Conservation (phyloP, 1,140 invertebrate species). For the Eurosta solidaginis region DNA sequence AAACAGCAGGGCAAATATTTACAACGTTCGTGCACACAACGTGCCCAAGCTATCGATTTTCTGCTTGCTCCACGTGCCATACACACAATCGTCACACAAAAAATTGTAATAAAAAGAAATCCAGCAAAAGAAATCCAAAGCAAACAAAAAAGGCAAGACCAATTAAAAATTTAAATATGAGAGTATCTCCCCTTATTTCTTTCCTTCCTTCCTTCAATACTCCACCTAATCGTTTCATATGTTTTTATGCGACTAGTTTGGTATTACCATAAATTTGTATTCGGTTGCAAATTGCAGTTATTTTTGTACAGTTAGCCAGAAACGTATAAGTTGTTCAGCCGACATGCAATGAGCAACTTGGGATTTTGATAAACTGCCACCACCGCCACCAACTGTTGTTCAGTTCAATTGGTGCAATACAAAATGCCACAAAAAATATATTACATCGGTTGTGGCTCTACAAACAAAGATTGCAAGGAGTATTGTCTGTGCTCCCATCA, state of each 20-base stretch:
- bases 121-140: background rate
- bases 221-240: background rate
- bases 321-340: background rate
- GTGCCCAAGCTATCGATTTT: constrained; percentile 19
- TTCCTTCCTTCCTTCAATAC: background rate
- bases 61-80: constrained; percentile 2
- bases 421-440: too few relatives aligned
- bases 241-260: too few relatives aligned
- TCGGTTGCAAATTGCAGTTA: background rate
- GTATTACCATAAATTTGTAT: background rate
- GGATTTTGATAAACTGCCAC: background rate
- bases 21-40: too few relatives aligned
- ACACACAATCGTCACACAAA: background rate
- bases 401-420: background rate
- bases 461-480: background rate
- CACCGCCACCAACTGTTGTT: background rate
- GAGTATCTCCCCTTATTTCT: too few relatives aligned
- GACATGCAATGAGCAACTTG: background rate
- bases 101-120: background rate
- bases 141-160: background rate
- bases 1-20: too few relatives aligned
- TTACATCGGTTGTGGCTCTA: background rate
- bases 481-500: too few relatives aligned
- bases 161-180: constrained; percentile 20
- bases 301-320: background rate